Conservation (phyloP, 2,113 vertebrate species). For the Alethe castanea region DNA sequence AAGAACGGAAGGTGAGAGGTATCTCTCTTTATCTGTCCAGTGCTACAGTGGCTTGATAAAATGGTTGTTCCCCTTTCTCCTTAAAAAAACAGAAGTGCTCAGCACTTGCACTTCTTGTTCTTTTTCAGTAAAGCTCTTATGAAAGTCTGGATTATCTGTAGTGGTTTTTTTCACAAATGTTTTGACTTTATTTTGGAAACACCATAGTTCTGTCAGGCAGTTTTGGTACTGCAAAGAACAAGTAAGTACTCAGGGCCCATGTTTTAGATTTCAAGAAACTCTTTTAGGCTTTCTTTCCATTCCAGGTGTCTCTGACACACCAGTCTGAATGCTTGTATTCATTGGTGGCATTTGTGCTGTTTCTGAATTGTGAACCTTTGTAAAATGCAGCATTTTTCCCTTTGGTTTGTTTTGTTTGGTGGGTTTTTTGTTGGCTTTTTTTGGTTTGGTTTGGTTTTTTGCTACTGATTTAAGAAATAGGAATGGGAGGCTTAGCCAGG, state of each 20-base stretch:
- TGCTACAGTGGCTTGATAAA: neutral
- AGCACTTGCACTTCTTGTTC: neutral
- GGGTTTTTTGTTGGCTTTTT: neutral
- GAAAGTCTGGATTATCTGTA: neutral
- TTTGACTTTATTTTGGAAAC: neutral
- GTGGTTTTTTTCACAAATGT: neutral
- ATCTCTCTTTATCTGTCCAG: neutral
- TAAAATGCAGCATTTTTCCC: neutral
- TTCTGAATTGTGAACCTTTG: neutral
- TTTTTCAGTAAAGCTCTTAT: neutral
- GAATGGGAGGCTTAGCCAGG: neutral
- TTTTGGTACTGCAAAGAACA: neutral
- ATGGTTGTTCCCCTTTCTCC: neutral
- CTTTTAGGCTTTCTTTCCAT: neutral
- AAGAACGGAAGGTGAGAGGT: neutral
- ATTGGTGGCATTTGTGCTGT: neutral
- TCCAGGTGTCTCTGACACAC: neutral
- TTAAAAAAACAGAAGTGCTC: neutral
- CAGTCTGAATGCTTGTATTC: accelerated
- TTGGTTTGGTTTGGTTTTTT: neutral
- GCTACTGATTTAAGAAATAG: neutral
- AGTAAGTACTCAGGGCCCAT: neutral
- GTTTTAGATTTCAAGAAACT: neutral
- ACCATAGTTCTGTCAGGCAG: neutral
- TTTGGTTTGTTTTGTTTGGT: neutral